Evolutionary conservation across 2,888 invertebrate genomes (phyloP), one percentile per base, ranked within the genome.

Genomic region (Agrotis puta): DNA sequence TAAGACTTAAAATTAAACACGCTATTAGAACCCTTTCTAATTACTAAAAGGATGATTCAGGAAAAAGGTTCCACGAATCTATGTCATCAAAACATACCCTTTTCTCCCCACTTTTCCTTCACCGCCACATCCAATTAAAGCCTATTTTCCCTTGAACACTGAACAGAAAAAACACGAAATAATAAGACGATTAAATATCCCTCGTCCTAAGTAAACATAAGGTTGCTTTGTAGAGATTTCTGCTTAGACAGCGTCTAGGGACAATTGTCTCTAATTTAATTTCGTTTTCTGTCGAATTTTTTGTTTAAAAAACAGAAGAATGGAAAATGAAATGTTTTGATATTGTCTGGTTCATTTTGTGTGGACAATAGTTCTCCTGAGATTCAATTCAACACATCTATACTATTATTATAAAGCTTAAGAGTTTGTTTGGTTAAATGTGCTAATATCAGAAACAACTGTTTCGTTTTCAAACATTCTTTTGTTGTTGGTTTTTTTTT

Each of bases 231-330:
- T 70, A 54, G 81, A 84, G 85, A 85, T 88, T 86, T 81, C 61
- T 67, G 59, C 73, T 77, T 54, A 82, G 69, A 68, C 71, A 69
- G 70, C 79, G 65, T 68, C 81, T 69, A 64, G 83, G 82, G 87
- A 82, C 76, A 73, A 71, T 84, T 82, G 67, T 64, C 70, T 62
- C 79, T 87, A 88, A 89, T 89, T 88, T 86, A 87, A 87, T 87
- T 86, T 74, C 65, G 75, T 77, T 86, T 85, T 62, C 74, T 81
- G 83, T 84, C 75, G 78, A 71, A 65, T 78, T 82, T 84, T 84
- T 85, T 66, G 39, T 70, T 81, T 70, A 64, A 81, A 84, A 79
- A 68, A 58, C 24, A 33, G 33, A 56, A 39, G 62, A 82, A 82
- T 79, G 66, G 75, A 80, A 81, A 68, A 51, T 24, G 48, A 79